These are phyloP conservation scores for Dryomyza anilis DNA, from an alignment of 2,888 invertebrate genomes.

Conservation along the genomic window DNA sequence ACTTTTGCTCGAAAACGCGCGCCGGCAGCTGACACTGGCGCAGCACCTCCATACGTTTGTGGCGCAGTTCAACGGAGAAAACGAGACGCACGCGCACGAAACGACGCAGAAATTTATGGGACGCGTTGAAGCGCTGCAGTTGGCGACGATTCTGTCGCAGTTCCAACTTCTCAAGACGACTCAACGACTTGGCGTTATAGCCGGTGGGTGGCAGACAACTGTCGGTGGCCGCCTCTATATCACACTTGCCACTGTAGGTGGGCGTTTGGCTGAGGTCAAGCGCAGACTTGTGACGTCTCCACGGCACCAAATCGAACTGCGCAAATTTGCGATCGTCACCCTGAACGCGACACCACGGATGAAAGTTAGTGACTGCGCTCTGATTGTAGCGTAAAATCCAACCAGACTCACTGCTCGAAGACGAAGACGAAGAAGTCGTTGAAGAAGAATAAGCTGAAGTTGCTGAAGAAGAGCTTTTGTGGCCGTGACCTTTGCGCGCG, in stretches of 20 bases:
- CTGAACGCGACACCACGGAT: conserved; percentile 54
- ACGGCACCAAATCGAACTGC: conserved; percentile 59
- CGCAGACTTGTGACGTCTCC: conserved; percentile 52
- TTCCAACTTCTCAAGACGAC: conserved; percentile 53
- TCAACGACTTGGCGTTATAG: conserved; percentile 41
- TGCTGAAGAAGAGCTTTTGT: not conserved
- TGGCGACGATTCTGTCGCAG: conserved; percentile 53
- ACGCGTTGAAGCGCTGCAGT: conserved; percentile 54
- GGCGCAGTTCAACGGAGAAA: conserved; percentile 69
- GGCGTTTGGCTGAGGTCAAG: conserved; percentile 47
- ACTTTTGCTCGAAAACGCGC: conserved; percentile 52
- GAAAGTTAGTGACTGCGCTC: conserved; percentile 51
- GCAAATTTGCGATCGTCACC: conserved; percentile 47
- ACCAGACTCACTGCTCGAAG: conserved; percentile 38
- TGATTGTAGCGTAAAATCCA: conserved; percentile 55
- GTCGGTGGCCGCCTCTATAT: not conserved
- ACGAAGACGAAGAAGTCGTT: not conserved
- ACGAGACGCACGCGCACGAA: conserved; percentile 72
- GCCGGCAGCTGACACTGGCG: conserved; percentile 49
- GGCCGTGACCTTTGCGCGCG: not conserved
- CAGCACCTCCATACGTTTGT: conserved; percentile 57
- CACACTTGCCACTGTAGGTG: conserved; percentile 45
- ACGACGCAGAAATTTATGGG: conserved; percentile 52
- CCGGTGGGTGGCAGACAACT: not conserved
- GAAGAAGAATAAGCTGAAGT: no score